Conservation (phyloP, 2,113 vertebrate genomes). For the Ctenomys sociabilis region DNA sequence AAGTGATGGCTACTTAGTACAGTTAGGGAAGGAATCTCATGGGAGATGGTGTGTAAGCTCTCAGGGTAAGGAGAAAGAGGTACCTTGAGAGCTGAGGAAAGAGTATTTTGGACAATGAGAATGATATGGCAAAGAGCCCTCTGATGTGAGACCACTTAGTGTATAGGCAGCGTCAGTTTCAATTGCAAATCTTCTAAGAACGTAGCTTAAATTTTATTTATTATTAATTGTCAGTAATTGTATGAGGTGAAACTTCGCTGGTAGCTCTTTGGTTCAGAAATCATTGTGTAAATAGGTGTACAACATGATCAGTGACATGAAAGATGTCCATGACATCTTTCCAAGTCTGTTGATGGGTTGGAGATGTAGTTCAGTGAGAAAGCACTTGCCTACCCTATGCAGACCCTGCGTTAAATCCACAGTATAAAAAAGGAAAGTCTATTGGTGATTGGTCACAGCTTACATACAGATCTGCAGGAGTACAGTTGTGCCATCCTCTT, state of each 20-base stretch:
- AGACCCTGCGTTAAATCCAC: not conserved
- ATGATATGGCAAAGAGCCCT: not conserved
- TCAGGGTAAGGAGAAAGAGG: slow-evolving; percentile 12
- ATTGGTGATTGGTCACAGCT: slow-evolving; percentile 5
- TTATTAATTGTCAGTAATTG: slow-evolving; percentile 27
- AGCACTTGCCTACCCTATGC: not conserved
- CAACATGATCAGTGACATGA: not conserved
- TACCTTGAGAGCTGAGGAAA: not conserved
- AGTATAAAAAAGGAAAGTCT: not conserved
- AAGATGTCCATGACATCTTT: slow-evolving; percentile 29
- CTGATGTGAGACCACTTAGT: not conserved
- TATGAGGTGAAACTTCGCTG: not conserved
- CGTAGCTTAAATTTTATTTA: slow-evolving; percentile 16
- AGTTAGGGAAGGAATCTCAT: not conserved
- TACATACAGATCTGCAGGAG: not conserved
- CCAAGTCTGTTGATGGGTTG: not conserved
- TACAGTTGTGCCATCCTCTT: not conserved
- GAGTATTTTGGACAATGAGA: not conserved
- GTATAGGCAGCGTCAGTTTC: not conserved
- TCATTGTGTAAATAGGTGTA: not conserved
- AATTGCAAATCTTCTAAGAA: not conserved
- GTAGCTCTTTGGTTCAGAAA: not conserved
- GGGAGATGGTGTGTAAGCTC: not conserved
- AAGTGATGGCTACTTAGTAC: slow-evolving; percentile 2
- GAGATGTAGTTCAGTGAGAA: not conserved